Base-by-base conservation (phyloP, 2,888 invertebrate genomes). In the Protonemura montana region DNA sequence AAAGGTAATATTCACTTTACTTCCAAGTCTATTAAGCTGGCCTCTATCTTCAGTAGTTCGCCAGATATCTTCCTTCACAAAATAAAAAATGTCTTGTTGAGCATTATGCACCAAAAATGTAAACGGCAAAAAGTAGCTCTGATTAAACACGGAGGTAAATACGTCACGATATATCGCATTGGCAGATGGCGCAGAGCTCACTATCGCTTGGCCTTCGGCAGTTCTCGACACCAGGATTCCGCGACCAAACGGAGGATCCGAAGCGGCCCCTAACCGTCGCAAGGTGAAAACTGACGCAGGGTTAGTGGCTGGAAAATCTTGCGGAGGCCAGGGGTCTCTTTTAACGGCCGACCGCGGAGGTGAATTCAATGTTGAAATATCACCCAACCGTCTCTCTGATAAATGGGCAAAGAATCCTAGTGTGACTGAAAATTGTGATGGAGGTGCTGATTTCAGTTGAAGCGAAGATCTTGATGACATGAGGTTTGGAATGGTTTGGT, bases 161-260 rank as follows among this genome's bases (percentile, higher is more conserved):
- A 98, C 98, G 91, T 98, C 98, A 42, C 96, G 93, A 91, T 97
- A 97, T 89, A 98, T 98, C 41, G 97, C 95, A 90, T 98, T 97
- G 0, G 98, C 97, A 0, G 97, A 96, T 0, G 97, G 97, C 16
- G 97, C 97, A 89, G 97, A 96, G 6, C 90, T 90, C 41, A 97
- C 95, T 28, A 97, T 95, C 42, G 97, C 96, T 89, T 96, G 94
- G 10, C 96, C 96, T 82, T 96, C 95, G 0, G 94, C 92, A 82
- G 96, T 96, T 85, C 97, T 93, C 0, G 97, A 97, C 0, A 98
- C 95, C 0, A 98, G 93, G 88, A 98, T 97, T 13, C 92, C 92
- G 42, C 97, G 90, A 42, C 98, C 98, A 89, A 98, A 97, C 0
- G 97, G 97, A 59, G 97, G 97, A 90, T 97, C 97, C 0, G 96